Base-by-base conservation (phyloP, 2,797 vertebrate genomes). In the Hephaestus fuliginosus region DNA sequence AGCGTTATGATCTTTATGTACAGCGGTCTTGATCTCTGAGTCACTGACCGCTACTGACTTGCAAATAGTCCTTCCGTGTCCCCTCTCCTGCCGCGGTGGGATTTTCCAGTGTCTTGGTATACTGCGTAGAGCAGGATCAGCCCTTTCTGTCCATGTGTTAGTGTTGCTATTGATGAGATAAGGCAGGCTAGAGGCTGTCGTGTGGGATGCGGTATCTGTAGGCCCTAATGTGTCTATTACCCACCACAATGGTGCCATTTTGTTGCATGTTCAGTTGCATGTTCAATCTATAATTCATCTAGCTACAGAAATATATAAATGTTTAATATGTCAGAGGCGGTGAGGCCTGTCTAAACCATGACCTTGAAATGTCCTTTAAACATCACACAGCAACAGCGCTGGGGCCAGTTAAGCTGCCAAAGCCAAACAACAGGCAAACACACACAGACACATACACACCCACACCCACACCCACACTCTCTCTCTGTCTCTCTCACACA, bases 351-450 rank as follows among this genome's bases (percentile, higher is more conserved):
- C 90, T 70, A 93, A 93, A 79, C 78, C 62, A 51, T 92, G 92
- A 96, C 96, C 95, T 96, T 96, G 95, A 94, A 93, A 94, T 39
- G 92, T 95, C 95, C 93, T 95, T 93, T 92, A 90, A 93, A 92
- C 91, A 93, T 94, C 89, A 92, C 85, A 87, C 87, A 55, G 89
- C 83, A 80, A 86, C 85, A 86, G 92, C 76, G 51, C 88, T 52
- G 84, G 89, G 91, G 90, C 89, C 86, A 79, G 90, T 93, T 91
- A 90, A 92, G 88, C 90, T 90, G 90, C 89, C 78, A 76, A 86
- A 91, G 70, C 85, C 83, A 84, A 92, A 94, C 88, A 93, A 82
- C 83, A 89, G 65, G 52, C 83, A 83, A 73, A 36, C 66, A 28
- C 78, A 51, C 67, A 22, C 72, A 6, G 3, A 33, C 30, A 33